Conservation (phyloP, 2,113 vertebrate genomes). For the Steatornis caripensis region DNA sequence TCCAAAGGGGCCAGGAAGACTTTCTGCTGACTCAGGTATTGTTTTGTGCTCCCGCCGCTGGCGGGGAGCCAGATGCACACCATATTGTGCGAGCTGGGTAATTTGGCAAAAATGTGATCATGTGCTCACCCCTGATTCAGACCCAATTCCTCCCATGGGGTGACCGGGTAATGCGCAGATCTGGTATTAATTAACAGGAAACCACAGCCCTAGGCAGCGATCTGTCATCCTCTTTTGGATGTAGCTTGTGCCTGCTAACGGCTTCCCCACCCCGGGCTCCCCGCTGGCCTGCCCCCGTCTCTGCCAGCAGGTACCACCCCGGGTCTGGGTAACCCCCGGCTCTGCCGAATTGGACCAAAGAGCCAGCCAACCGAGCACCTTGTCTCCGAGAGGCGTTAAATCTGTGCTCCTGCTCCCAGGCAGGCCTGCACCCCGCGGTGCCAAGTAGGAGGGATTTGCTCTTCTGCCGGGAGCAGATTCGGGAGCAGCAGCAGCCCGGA, state of each 20-base stretch:
- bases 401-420: no score
- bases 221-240: constrained; percentile 35
- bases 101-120: constrained; percentile 47
- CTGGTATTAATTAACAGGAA: constrained; percentile 52
- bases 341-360: neutral
- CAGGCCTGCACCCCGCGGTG: fast-evolving
- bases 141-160: constrained; percentile 47
- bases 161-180: neutral
- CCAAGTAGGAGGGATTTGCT: neutral
- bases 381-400: neutral
- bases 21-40: constrained; percentile 63
- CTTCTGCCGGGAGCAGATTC: neutral
- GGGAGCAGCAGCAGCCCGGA: neutral
- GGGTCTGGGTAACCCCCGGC: neutral
- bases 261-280: neutral
- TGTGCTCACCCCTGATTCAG: constrained; percentile 43
- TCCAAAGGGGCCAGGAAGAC: constrained; percentile 38
- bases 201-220: constrained; percentile 18
- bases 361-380: neutral
- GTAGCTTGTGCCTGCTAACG: neutral
- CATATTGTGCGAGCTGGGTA: constrained; percentile 34
- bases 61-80: constrained; percentile 18
- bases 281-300: neutral
- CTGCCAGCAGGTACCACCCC: neutral
- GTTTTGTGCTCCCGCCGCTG: neutral